These are phyloP conservation scores for Bubo blakistoni DNA, from an alignment of 2,113 vertebrate species.

Conservation along the genomic window DNA sequence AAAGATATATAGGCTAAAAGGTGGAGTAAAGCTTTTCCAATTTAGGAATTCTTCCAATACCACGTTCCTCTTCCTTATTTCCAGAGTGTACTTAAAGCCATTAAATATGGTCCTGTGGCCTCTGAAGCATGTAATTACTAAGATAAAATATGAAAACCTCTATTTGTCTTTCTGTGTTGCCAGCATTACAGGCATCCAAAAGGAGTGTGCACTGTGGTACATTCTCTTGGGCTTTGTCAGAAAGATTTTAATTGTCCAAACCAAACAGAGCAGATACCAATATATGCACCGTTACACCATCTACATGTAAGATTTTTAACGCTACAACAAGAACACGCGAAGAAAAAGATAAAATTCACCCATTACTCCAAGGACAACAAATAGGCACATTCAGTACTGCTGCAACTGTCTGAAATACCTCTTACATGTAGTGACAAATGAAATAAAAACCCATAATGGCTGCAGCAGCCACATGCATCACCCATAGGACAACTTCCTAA, in stretches of 20 bases:
- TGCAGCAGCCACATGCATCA: neutral
- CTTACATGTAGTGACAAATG: neutral
- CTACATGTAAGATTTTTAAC: neutral
- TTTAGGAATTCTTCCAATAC: slow-evolving; percentile 6
- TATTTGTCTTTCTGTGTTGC: slow-evolving; percentile 12
- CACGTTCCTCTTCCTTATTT: neutral
- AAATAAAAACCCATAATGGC: neutral
- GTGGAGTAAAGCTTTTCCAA: neutral
- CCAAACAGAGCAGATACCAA: neutral
- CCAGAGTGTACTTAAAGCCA: slow-evolving; percentile 14
- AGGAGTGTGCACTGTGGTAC: neutral
- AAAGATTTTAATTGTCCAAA: neutral
- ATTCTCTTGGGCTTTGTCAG: neutral
- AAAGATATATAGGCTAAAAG: neutral
- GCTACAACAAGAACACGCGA: neutral
- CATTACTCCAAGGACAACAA: neutral
- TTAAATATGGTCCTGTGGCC: slow-evolving; percentile 21
- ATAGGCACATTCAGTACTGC: neutral
- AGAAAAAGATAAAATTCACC: neutral
- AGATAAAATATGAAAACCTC: slow-evolving; percentile 42
- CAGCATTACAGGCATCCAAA: neutral
- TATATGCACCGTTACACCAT: neutral
- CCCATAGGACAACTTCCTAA: neutral
- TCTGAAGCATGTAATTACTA: slow-evolving; percentile 51
- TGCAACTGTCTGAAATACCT: neutral